Evolutionary conservation across 2,113 vertebrate genomes (phyloP).

Genomic region (Oriolus oriolus): DNA sequence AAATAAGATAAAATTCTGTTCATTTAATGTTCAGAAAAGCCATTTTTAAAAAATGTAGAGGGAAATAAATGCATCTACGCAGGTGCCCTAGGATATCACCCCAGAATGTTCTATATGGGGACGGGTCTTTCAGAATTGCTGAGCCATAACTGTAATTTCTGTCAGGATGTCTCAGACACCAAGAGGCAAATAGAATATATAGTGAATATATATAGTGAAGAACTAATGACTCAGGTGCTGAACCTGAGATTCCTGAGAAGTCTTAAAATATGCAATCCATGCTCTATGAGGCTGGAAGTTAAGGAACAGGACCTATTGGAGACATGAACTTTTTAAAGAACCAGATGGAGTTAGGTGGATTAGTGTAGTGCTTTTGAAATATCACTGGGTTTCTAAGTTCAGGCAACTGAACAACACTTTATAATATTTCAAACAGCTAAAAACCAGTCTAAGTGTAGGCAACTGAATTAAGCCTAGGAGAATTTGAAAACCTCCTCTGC

Average conservation of each 20-base stretch:
- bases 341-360: neutral
- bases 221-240: neutral
- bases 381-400: neutral
- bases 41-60: neutral
- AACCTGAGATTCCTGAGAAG: neutral
- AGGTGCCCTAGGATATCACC: neutral
- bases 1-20: neutral
- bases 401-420: neutral
- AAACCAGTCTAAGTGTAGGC: neutral
- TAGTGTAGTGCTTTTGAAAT: neutral
- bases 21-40: neutral
- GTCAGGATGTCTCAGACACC: neutral
- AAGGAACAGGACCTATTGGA: neutral
- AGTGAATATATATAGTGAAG: neutral
- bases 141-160: neutral
- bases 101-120: neutral
- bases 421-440: neutral
- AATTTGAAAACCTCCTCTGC: neutral
- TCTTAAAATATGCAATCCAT: neutral
- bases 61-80: neutral
- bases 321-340: neutral
- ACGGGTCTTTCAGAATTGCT: neutral
- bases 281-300: neutral
- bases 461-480: neutral
- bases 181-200: neutral